Evolutionary conservation across 2,797 vertebrate genomes (phyloP), one percentile per base, ranked within the genome.

Genomic region (Gouania willdenowi): DNA sequence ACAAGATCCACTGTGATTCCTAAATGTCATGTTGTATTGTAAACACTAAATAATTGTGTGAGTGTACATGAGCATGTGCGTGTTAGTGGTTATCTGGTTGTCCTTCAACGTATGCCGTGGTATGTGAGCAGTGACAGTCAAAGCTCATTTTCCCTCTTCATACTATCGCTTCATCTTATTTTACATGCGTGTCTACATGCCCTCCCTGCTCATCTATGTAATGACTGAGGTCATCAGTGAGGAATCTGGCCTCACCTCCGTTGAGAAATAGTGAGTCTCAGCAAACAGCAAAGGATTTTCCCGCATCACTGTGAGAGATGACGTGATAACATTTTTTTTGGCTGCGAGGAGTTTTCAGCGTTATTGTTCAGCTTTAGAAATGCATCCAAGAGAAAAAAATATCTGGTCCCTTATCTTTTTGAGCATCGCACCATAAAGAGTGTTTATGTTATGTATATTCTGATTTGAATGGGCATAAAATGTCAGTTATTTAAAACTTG

Each of bases 141-240:
- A 39, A 68, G 45, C 41, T 41, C 50, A 45, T 68, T 66, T 56
- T 46, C 62, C 38, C 38, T 61, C 36, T 47, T 40, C 6, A 9
- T 14, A 1, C 35, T 80, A 75, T 82, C 66, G 45, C 45, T 33
- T 56, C 29, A 73, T 75, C 64, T 65, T 54, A 62, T 22, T 50
- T 28, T 60, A 43, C 61, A 11, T 47, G 21, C 36, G 28, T 34
- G 0, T 53, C 21, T 49, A n/a, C 28, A 24, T 53, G 34, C 46
- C 40, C 28, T 26, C 28, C 8, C 44, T 2, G 8, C 46, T 66
- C 26, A 1, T 54, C 49, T 60, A 26, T 24, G 30, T 67, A 61
- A 75, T 49, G 39, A 48, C 35, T 21, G 16, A 55, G 76, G 79
- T 86, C 70, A 83, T 72, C 79, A 77, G 71, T 81, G 76, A 63